phyloP scores from a whole-genome alignment of 2,888 invertebrate genomes.

The Chymomyza fuscimana region DNA sequence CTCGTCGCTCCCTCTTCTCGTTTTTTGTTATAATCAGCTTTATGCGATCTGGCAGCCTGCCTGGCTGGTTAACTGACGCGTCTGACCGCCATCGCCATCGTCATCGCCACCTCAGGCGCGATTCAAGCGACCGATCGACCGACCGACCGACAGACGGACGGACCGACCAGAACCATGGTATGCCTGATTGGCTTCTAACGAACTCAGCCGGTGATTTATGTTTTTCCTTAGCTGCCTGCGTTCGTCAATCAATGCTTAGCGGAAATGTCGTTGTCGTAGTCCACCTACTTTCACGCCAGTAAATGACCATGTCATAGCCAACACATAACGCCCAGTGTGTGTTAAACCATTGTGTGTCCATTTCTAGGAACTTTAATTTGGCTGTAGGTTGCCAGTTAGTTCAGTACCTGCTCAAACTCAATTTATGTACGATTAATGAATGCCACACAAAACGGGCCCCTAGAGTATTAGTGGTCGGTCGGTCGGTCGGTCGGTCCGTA shows the following conservation, averaged over 20 bases:
- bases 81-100: background rate
- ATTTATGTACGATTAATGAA: slow-evolving; percentile 74
- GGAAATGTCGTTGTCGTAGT: slow-evolving; percentile 51
- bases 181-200: slow-evolving; percentile 10
- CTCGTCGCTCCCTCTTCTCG: background rate
- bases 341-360: slow-evolving; percentile 8
- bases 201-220: slow-evolving; percentile 11
- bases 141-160: too few species aligned
- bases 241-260: slow-evolving; percentile 26
- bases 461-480: background rate
- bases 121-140: slow-evolving; percentile 42
- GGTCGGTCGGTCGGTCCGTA: background rate
- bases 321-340: background rate
- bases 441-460: slow-evolving; percentile 21
- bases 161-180: background rate
- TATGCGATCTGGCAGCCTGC: slow-evolving; percentile 34
- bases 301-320: slow-evolving; percentile 39
- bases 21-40: slow-evolving; percentile 61
- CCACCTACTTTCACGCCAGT: slow-evolving; percentile 71
- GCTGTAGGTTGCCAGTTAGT: background rate
- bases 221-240: slow-evolving; percentile 3
- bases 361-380: slow-evolving; percentile 42
- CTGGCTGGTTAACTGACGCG: slow-evolving; percentile 51
- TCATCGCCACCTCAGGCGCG: slow-evolving; percentile 9
- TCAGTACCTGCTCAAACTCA: slow-evolving; percentile 31